Percentiles rank a stretch among this genome's conserved stretches.
Evolutionary conservation across 1,140 invertebrate species (phyloP).

Genomic region (Lethocerus indicus): DNA sequence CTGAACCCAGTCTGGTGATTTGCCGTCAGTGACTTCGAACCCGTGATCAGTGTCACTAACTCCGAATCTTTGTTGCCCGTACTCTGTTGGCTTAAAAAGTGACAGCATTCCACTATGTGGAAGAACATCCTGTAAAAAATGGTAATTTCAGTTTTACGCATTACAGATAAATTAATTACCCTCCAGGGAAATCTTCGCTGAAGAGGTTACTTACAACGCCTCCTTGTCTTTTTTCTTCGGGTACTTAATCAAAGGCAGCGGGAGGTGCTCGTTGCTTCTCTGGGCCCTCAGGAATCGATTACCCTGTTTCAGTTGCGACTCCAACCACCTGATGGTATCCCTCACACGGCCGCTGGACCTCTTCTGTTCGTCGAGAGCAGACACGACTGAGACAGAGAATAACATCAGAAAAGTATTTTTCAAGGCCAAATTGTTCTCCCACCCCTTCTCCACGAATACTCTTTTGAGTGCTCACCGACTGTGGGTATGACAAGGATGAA

Average conservation of each 20-base stretch:
- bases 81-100: constrained; percentile 44
- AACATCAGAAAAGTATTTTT: no score
- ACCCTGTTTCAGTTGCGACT: constrained; percentile 65
- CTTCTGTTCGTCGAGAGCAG: constrained; percentile 69
- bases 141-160: constrained; percentile 1
- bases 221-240: constrained; percentile 48
- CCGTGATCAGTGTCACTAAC: constrained; percentile 39
- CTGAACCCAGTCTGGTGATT: constrained; percentile 25
- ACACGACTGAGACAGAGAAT: constrained; percentile 49
- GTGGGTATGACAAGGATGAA: constrained; percentile 66
- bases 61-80: constrained; percentile 28
- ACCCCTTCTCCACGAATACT: no score
- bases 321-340: constrained; percentile 82
- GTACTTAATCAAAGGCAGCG: constrained; percentile 55
- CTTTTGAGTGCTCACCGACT: constrained; percentile 47
- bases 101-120: constrained; percentile 50
- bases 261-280: constrained; percentile 52
- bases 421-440: no score
- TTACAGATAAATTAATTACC: not conserved
- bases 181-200: not conserved
- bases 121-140: constrained; percentile 34
- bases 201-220: constrained; percentile 29
- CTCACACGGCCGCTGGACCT: constrained; percentile 49
- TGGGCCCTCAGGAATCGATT: constrained; percentile 68
- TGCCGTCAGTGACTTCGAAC: constrained; percentile 25